Conservation (phyloP, 2,888 invertebrate species). For the Acanthopleura granulata region DNA sequence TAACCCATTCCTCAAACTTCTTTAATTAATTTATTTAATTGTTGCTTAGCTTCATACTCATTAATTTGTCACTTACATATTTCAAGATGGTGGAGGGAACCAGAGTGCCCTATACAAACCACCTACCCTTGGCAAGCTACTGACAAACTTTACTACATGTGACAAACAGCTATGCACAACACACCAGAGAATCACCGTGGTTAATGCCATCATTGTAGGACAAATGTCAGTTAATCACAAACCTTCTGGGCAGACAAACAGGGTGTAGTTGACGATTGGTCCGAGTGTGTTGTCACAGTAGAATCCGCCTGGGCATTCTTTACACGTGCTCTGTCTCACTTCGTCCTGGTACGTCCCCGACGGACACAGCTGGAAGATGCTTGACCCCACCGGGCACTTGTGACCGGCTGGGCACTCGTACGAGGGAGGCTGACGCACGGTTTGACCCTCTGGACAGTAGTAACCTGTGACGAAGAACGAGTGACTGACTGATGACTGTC, state of each 20-base stretch:
- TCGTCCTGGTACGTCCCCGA: slow-evolving; percentile 63
- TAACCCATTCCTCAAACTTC: too few species aligned
- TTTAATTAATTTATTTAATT: too few species aligned
- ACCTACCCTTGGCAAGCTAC: too few species aligned
- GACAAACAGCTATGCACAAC: too few species aligned
- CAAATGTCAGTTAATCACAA: too few species aligned
- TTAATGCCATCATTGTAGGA: background rate
- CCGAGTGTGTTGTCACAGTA: slow-evolving; percentile 62
- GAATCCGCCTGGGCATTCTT: slow-evolving; percentile 61
- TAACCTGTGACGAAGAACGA: slow-evolving; percentile 45
- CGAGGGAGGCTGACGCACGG: slow-evolving; percentile 44
- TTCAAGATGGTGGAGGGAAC: too few species aligned
- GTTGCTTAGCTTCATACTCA: too few species aligned
- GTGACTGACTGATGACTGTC: too few species aligned
- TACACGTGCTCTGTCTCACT: slow-evolving; percentile 52
- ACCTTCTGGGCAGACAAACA: slow-evolving; percentile 62
- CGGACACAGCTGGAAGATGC: slow-evolving; percentile 50
- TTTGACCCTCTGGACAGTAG: slow-evolving; percentile 60
- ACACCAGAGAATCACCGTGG: background rate
- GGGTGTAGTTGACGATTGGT: slow-evolving; percentile 58
- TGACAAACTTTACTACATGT: too few species aligned
- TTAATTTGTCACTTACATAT: too few species aligned
- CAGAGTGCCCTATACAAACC: too few species aligned
- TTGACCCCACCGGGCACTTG: slow-evolving; percentile 53
- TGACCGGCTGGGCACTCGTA: slow-evolving; percentile 62